These are phyloP conservation scores for Cynopterus brachyotis DNA, from an alignment of 2,113 vertebrate species.

Conservation along the genomic window DNA sequence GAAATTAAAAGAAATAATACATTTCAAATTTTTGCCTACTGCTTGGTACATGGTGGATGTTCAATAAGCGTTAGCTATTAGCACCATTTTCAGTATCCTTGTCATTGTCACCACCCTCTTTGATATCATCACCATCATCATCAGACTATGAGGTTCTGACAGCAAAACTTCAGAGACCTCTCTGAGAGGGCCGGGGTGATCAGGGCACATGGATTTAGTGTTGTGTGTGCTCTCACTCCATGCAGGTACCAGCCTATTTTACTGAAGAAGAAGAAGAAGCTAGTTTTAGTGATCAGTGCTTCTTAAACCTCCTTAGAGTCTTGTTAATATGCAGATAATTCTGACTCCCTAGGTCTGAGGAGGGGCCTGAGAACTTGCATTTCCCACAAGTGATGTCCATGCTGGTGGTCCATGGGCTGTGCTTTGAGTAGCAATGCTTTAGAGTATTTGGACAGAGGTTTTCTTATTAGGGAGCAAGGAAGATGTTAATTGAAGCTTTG, in stretches of 20 bases:
- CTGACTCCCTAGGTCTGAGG: background rate
- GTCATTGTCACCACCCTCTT: background rate
- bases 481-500: background rate
- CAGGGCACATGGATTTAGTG: background rate
- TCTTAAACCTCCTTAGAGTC: background rate
- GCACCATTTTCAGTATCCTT: background rate
- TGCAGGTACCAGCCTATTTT: background rate
- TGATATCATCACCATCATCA: too few species aligned
- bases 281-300: background rate
- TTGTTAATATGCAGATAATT: background rate
- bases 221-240: background rate
- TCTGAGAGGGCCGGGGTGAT: background rate
- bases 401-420: background rate
- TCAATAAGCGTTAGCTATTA: background rate
- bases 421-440: background rate
- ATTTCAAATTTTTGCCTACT: background rate
- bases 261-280: background rate
- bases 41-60: background rate
- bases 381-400: background rate
- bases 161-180: background rate
- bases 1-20: background rate
- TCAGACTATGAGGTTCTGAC: background rate
- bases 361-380: background rate
- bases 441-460: background rate
- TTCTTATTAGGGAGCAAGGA: background rate